Base-by-base conservation (phyloP, 2,797 vertebrate genomes). In the Pipistrellus nathusii region DNA sequence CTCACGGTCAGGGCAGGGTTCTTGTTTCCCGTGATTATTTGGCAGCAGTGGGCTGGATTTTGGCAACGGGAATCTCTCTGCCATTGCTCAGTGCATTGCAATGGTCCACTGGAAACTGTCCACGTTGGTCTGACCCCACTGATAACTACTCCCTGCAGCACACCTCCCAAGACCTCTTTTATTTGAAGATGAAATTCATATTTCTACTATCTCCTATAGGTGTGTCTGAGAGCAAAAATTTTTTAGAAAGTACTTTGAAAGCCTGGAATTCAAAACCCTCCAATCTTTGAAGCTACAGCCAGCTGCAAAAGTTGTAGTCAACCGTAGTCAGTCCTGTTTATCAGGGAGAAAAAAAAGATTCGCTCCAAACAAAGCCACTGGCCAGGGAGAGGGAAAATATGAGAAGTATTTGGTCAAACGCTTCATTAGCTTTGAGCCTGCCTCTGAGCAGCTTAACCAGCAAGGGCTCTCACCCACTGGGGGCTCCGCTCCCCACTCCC, bases 381-480 rank as follows among this genome's bases (percentile, higher is more conserved):
- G 85, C 82, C 97, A 95, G 92, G 94, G 96, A 94, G 68, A 96
- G 87, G 80, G 91, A 94, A 95, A 96, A 57, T 94, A 85, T 93
- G 83, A 94, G 91, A 94, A 44, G 94, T 85, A 96, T 97, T 95
- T 11, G 83, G 66, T 90, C 72, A 20, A 82, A 62, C 9, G 18
- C 69, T 68, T 90, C 27, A 88, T 90, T 88, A n/a, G 55, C 83
- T 93, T 68, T 0, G 17, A 71, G 62, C 85, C 83, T 69, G 90
- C 96, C 46, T 71, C 53, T 21, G 73, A 96, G 93, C 69, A 0
- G 46, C 32, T 96, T 77, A 91, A 46, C 75, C n/a, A 25, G 78
- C 78, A 11, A 66, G 73, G 73, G 69, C 23, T 62, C 80, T 80
- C 71, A 38, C 86, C 73, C 82, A 69, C 84, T 23, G 78, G 68